These are phyloP conservation scores for Styela plicata DNA, from an alignment of 23 tunicate genomes.

Conservation along the genomic window DNA sequence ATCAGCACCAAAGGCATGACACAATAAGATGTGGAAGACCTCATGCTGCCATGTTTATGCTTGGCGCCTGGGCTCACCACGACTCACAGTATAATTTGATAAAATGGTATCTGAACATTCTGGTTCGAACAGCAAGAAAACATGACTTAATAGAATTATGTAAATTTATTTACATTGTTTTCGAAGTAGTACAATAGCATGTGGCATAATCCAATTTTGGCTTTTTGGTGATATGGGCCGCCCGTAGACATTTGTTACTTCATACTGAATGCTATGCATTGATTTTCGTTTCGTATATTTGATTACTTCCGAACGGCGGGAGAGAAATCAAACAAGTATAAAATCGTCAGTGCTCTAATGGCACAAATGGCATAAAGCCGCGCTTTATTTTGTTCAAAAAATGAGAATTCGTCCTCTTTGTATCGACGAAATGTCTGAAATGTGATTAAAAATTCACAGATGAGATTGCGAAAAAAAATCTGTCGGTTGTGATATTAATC, in stretches of 20 bases:
- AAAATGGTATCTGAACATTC: conserved; percentile 13
- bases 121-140: conserved; percentile 17
- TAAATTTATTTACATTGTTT: conserved; percentile 34
- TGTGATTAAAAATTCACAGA: conserved; percentile 31
- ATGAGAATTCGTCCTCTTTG: conserved; percentile 12
- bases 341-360: conserved; percentile 15
- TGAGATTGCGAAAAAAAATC: conserved; percentile 15
- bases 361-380: conserved; percentile 32
- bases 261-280: conserved; percentile 15
- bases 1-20: not conserved
- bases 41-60: conserved; percentile 38
- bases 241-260: conserved; percentile 10
- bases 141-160: conserved; percentile 36
- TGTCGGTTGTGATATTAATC: conserved; percentile 23
- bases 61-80: conserved; percentile 22
- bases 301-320: conserved; percentile 19
- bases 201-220: conserved; percentile 27
- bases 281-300: conserved; percentile 25
- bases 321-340: conserved; percentile 6
- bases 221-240: conserved; percentile 9
- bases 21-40: not conserved
- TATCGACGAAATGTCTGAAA: conserved; percentile 29
- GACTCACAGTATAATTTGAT: conserved; percentile 22
- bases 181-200: conserved; percentile 12
- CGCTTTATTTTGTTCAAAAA: conserved; percentile 15